Percentiles rank a stretch among this genome's conserved stretches.
phyloP scores from a whole-genome alignment of 2,113 vertebrate genomes.

The Okapia johnstoni region DNA sequence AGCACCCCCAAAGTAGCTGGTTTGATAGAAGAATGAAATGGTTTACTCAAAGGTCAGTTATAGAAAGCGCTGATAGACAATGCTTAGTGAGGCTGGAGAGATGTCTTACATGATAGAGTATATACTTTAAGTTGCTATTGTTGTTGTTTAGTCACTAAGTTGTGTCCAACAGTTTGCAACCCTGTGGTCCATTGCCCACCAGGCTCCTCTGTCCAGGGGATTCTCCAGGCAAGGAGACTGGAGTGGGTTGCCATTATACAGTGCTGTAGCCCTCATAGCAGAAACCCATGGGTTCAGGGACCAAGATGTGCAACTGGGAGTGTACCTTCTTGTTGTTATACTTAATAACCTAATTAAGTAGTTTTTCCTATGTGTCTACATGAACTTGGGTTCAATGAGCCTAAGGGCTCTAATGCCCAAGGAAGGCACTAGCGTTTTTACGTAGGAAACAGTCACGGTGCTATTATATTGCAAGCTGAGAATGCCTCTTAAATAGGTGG shows the following conservation, averaged over 20 bases:
- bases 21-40: constrained; percentile 3
- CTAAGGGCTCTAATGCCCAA: background rate
- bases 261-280: background rate
- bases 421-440: background rate
- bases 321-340: background rate
- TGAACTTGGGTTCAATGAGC: background rate
- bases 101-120: background rate
- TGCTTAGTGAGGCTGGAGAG: background rate
- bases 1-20: background rate
- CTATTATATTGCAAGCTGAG: background rate
- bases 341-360: background rate
- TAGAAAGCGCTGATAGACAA: background rate
- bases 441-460: background rate
- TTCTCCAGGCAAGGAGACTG: background rate
- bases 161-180: background rate
- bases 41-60: background rate
- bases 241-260: background rate
- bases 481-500: background rate
- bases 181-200: background rate
- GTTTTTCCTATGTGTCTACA: background rate
- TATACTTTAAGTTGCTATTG: background rate
- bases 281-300: background rate
- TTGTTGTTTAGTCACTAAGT: background rate
- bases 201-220: background rate
- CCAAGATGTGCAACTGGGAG: background rate